Conservation (phyloP, 2,797 vertebrate genomes). For the Notamacropus eugenii region DNA sequence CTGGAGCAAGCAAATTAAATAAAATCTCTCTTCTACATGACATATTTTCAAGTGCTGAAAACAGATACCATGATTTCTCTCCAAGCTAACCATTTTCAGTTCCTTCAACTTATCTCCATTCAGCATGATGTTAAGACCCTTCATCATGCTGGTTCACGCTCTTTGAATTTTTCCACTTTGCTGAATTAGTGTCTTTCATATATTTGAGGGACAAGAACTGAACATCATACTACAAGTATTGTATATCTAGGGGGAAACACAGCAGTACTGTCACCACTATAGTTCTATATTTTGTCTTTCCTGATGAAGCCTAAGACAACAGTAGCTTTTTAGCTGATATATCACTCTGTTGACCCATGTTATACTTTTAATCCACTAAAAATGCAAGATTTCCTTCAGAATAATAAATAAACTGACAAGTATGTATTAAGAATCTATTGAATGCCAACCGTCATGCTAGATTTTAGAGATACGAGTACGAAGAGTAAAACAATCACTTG, state of each 20-base stretch:
- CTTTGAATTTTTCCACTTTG: not conserved
- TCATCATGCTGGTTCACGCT: not conserved
- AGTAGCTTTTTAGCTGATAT: not conserved
- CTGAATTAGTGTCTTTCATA: not conserved
- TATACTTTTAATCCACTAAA: not conserved
- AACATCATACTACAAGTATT: not conserved
- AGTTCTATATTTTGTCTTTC: not conserved
- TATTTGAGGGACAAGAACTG: not conserved
- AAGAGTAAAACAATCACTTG: not conserved
- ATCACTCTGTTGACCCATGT: not conserved
- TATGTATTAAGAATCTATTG: not conserved
- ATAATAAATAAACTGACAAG: not conserved
- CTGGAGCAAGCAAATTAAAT: not conserved
- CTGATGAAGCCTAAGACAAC: not conserved
- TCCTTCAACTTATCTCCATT: not conserved
- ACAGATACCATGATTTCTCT: not conserved
- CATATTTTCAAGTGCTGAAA: not conserved
- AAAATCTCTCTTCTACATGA: not conserved
- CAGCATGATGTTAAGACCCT: not conserved
- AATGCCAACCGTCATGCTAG: not conserved
- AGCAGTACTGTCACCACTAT: not conserved
- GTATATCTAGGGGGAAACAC: too few species aligned
- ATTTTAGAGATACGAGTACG: not conserved
- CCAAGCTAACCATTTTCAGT: not conserved
- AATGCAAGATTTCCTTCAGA: not conserved